Evolutionary conservation across 1,140 invertebrate species (phyloP).

Genomic region (Brachionus sp.): DNA sequence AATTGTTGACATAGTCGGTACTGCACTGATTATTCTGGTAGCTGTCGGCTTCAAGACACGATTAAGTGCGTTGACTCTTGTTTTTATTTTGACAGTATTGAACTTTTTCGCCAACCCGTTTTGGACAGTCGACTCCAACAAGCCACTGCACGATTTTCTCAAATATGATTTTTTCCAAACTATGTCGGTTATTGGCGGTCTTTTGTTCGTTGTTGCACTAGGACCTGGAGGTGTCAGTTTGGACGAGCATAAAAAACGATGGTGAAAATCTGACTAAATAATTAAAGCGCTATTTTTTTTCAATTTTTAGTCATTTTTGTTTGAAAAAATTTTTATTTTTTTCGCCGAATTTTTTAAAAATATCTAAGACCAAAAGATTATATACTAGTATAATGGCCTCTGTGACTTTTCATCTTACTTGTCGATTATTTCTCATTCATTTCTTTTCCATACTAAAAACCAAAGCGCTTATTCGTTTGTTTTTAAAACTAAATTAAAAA

Average conservation of each 20-base stretch:
- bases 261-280: constrained; percentile 4
- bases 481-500: constrained; percentile 2
- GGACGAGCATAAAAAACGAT: constrained; percentile 46
- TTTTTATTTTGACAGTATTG: constrained; percentile 78
- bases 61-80: constrained; percentile 87
- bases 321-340: neutral
- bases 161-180: constrained; percentile 99
- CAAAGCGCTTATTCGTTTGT: constrained; percentile 2
- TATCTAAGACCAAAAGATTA: neutral
- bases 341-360: neutral
- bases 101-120: constrained; percentile 97
- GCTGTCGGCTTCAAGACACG: constrained; percentile 98
- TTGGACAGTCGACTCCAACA: constrained; percentile 91
- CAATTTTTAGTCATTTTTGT: neutral
- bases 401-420: neutral
- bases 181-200: constrained; percentile 92
- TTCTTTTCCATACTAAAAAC: neutral
- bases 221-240: constrained; percentile 83
- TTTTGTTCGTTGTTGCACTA: constrained; percentile 95
- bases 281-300: neutral
- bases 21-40: constrained; percentile 88
- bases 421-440: neutral
- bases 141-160: constrained; percentile 93
- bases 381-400: neutral
- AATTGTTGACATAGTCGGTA: constrained; percentile 83